Percentiles rank a stretch among this genome's conserved stretches.
These are phyloP conservation scores for Mormoops blainvillei DNA, from an alignment of 2,113 vertebrate genomes.

Conservation along the genomic window DNA sequence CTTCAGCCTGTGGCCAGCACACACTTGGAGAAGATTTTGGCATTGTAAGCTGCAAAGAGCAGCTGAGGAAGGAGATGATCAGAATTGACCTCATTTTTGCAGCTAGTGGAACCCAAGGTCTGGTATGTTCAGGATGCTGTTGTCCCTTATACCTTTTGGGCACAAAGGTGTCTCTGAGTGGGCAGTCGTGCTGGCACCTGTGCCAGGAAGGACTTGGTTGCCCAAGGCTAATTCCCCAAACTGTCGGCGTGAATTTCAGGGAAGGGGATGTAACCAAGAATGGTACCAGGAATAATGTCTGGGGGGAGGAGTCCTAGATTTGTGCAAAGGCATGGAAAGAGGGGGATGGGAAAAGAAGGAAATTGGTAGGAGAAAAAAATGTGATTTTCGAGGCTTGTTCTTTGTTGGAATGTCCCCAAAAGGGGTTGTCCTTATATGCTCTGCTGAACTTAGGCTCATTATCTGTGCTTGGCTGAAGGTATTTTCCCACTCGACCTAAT, in stretches of 20 bases:
- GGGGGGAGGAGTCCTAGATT: neutral
- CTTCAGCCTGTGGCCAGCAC: neutral
- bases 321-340: neutral
- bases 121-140: neutral
- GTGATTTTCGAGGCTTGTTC: neutral
- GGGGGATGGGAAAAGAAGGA: neutral
- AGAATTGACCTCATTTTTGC: constrained; percentile 5
- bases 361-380: neutral
- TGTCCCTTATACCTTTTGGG: neutral
- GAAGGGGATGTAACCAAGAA: neutral
- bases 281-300: neutral
- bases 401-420: neutral
- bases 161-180: neutral
- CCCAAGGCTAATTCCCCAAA: neutral
- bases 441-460: neutral
- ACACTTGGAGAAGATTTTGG: neutral
- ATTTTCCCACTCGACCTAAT: neutral
- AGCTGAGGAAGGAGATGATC: neutral
- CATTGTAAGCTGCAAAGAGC: neutral
- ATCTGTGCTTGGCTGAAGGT: neutral
- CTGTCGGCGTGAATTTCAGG: neutral
- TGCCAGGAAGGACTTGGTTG: neutral
- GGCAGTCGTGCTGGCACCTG: neutral
- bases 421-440: neutral
- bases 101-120: neutral